These are phyloP conservation scores for Punctoribates punctum DNA, from an alignment of 2,888 invertebrate species.

Conservation along the genomic window DNA sequence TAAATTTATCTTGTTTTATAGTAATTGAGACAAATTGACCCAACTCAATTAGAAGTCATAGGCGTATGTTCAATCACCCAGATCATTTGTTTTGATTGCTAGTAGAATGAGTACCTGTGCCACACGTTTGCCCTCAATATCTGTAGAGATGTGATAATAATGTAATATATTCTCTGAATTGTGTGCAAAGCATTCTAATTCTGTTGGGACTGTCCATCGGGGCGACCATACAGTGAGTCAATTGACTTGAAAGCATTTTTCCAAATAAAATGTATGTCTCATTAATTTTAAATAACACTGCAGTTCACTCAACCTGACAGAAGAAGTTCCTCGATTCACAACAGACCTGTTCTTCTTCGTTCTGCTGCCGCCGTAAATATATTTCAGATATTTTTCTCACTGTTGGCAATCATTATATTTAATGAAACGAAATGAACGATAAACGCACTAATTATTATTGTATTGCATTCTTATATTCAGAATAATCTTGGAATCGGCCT, in stretches of 20 bases:
- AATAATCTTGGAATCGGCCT: constrained; percentile 60
- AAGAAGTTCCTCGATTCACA: constrained; percentile 51
- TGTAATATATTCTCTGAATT: constrained; percentile 47
- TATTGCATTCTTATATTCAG: constrained; percentile 48
- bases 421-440: no score
- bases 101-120: no score
- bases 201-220: constrained; percentile 57
- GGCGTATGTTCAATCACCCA: neutral
- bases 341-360: constrained; percentile 57
- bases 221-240: constrained; percentile 55
- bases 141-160: neutral
- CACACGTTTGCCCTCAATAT: no score
- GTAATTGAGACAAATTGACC: no score
- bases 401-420: no score
- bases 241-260: neutral
- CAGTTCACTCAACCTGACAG: neutral
- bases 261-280: neutral
- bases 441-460: neutral
- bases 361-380: constrained; percentile 59
- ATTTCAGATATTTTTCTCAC: neutral
- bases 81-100: no score
- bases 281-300: neutral
- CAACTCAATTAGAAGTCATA: no score
- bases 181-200: constrained; percentile 55
- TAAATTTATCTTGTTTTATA: no score